Evolutionary conservation across 2,113 vertebrate genomes (phyloP), one percentile per base, ranked within the genome.

Genomic region (Hylia prasina): DNA sequence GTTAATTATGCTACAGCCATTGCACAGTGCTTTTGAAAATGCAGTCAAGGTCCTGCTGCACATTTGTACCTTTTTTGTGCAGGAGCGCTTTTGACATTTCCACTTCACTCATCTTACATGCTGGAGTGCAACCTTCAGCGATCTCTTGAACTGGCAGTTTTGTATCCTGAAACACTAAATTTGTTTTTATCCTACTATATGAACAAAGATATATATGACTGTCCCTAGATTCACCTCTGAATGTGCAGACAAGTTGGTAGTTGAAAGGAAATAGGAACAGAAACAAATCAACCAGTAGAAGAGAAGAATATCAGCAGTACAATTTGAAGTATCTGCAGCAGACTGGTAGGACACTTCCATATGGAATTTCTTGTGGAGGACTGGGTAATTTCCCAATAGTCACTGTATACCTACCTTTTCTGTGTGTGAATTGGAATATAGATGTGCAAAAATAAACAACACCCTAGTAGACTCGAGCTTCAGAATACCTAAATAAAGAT

Each of bases 71-170:
- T 79, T 84, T 89, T 89, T 48, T 77, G 50, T 51, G 33, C 42
- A n/a, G 63, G 45, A 93, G 24, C 50, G 64, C 47, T 95, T 95
- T 77, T 66, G 63, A 54, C 85, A 66, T 94, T 97, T 96, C 82
- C 79, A 80, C 84, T 90, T 94, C 81, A 85, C 78, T 93, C 63
- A 21, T 35, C 58, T 70, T 61, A 73, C 22, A 66, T 64, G 75
- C 58, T 82, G 58, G 18, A 86, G 75, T 72, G 42, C 66, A 96
- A 25, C 75, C 54, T 65, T 77, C 61, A 82, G 78, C 82, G 61
- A 35, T 84, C 84, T 87, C n/a, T n/a, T 78, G 63, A 90, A 86
- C 75, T 47, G 28, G 42, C 79, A 78, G 63, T 71, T 96, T 63
- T 88, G 66, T 91, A 73, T 88, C 85, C 85, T 71, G 90, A 80